Evolutionary conservation across 2,888 invertebrate genomes (phyloP).

Genomic region (Amphiduros pacificus): DNA sequence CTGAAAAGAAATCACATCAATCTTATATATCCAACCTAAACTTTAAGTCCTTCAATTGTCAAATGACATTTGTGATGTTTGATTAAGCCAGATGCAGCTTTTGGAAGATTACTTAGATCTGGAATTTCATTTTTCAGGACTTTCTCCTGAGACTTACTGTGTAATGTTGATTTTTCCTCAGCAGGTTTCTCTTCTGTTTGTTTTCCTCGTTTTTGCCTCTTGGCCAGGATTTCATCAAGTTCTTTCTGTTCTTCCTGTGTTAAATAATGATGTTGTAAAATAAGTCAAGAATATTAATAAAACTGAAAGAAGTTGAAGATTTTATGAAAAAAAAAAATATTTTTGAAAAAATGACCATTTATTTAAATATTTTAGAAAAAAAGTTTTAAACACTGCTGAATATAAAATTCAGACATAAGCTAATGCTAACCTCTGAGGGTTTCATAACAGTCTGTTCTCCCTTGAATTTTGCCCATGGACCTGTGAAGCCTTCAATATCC

Average conservation of each 20-base stretch:
- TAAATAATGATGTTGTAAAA: background rate
- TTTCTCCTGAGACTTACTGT: constrained; percentile 79
- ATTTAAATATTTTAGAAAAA: background rate
- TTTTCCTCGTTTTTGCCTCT: constrained; percentile 77
- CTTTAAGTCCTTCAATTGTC: too few relatives aligned
- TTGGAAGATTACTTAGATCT: too few relatives aligned
- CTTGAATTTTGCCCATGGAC: constrained; percentile 95
- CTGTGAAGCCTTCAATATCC: constrained; percentile 92
- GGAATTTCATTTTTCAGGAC: too few relatives aligned
- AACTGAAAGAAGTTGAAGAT: background rate
- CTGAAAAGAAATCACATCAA: constrained; percentile 68
- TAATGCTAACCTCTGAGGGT: constrained; percentile 73
- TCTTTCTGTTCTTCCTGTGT: constrained; percentile 85
- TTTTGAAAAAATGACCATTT: too few relatives aligned
- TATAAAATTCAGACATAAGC: background rate
- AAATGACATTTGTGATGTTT: too few relatives aligned
- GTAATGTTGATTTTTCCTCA: constrained; percentile 92
- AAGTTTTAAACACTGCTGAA: background rate
- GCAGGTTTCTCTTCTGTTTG: constrained; percentile 85
- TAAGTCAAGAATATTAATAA: background rate
- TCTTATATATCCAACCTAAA: too few relatives aligned
- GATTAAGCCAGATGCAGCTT: too few relatives aligned
- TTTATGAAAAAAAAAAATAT: too few relatives aligned
- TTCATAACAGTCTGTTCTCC: constrained; percentile 87
- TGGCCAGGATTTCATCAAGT: constrained; percentile 89